Base-by-base conservation (phyloP, 2,113 vertebrate genomes). In the Pleuronectes platessa region DNA sequence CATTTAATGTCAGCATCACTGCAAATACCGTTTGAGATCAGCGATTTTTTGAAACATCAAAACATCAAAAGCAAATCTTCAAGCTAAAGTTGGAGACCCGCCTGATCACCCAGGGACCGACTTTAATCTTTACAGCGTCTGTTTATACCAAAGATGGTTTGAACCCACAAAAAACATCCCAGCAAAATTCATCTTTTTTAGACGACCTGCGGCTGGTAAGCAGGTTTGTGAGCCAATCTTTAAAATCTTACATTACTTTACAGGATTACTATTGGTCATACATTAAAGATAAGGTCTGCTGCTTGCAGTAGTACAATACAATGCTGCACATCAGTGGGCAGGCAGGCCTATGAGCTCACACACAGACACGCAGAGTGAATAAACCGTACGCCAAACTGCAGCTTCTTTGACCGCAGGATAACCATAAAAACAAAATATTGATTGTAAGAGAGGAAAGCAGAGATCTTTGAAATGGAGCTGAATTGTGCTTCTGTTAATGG, bases 71-170 rank as follows among this genome's bases (percentile, higher is more conserved):
- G 18, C 40, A 45, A 84, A 88, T 88, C 83, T 85, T 85, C 53
- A 31, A 74, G 80, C 87, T 85, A 59, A 78, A 78, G 73, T 76
- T 77, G 61, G 76, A 92, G 61, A 74, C 77, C 64, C 59, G 78
- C 60, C 83, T 86, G 83, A 86, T 88, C 90, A 90, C 83, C 80
- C 82, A 86, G 76, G 81, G 83, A 81, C 70, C 40, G n/a, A 73
- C 90, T 89, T 85, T 92, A 87, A 93, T 91, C 80, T 92, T 87
- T 73, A 88, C 81, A 79, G 31, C 3, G 45, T 42, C 63, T 86
- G 66, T 81, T 88, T 86, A 69, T 75, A 78, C 80, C 80, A 80
- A 78, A 84, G 67, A 81, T 37, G 77, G 65, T 78, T 81, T 70
- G 71, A 87, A 79, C 81, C 63, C 17, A 31, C 17, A 72, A 77